These are phyloP conservation scores for Acestrorhynchus altus DNA, from an alignment of 2,797 vertebrate genomes.

Conservation along the genomic window DNA sequence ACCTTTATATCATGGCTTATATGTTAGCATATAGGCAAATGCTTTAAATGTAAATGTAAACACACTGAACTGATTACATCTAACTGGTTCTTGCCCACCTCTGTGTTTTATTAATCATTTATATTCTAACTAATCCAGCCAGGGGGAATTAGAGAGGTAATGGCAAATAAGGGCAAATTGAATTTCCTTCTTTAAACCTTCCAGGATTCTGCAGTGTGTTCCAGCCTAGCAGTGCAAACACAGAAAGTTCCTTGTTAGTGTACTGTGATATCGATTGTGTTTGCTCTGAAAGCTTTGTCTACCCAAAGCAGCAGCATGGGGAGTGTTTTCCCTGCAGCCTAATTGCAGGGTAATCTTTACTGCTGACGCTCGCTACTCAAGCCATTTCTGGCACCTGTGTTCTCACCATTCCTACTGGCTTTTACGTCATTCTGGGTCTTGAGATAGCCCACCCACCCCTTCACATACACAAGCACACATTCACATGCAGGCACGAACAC, in stretches of 20 bases:
- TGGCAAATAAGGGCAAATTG: not conserved
- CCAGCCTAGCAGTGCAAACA: conserved; percentile 20
- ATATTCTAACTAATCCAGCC: not conserved
- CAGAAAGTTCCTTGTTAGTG: conserved; percentile 11
- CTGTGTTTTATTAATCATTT: not conserved
- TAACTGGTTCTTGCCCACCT: not conserved
- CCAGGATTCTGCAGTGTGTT: not conserved
- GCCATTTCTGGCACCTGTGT: conserved; percentile 59
- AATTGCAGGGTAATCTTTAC: conserved; percentile 70
- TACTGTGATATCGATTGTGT: conserved; percentile 10
- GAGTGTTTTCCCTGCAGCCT: conserved; percentile 46
- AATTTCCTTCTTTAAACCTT: conserved; percentile 11
- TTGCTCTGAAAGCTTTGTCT: conserved; percentile 17
- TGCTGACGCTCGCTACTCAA: conserved; percentile 56
- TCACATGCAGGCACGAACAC: not conserved
- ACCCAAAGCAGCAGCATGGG: not conserved
- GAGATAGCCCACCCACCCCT: conserved; percentile 7
- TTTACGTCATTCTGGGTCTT: conserved; percentile 46
- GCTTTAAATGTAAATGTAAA: too few relatives aligned
- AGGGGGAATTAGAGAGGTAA: not conserved
- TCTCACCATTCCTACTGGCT: conserved; percentile 48
- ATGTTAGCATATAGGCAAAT: too few relatives aligned
- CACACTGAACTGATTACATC: too few relatives aligned
- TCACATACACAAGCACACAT: not conserved
- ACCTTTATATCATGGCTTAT: too few relatives aligned